Evolutionary conservation across 2,113 vertebrate genomes (phyloP).

Genomic region (Dasyurus viverrinus): DNA sequence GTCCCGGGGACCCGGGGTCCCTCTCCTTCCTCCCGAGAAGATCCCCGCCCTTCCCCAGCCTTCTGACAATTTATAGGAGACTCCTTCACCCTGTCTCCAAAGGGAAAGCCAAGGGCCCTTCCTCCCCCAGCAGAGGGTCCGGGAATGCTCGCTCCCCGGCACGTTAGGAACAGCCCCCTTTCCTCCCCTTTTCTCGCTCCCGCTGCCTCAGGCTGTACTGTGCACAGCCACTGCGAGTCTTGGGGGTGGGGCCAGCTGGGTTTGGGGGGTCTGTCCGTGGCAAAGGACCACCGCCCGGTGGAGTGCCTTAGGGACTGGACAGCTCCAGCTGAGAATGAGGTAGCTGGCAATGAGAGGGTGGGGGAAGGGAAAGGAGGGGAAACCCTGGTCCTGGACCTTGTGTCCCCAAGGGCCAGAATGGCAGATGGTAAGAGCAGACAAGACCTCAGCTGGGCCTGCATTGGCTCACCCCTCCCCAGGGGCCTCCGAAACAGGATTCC

Average conservation of each 20-base stretch:
- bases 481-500: background rate
- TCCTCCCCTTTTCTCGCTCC: background rate
- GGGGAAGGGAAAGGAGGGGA: background rate
- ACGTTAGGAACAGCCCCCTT: background rate
- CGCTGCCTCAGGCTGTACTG: background rate
- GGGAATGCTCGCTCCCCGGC: background rate
- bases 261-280: background rate
- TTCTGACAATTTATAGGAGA: background rate
- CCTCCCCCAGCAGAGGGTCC: background rate
- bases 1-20: background rate
- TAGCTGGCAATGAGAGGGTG: background rate
- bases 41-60: background rate
- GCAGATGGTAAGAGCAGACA: background rate
- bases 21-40: background rate
- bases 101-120: background rate
- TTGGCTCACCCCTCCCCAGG: background rate
- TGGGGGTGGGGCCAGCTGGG: background rate
- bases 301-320: background rate
- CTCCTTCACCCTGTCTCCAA: background rate
- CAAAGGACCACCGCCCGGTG: background rate
- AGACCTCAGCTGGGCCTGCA: slow-evolving; percentile 19
- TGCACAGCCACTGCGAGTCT: background rate
- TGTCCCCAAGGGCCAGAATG: background rate
- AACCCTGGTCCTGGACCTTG: background rate
- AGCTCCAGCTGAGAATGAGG: background rate